phyloP scores from a whole-genome alignment of 2,888 invertebrate genomes.

The Andricus quercusramuli region DNA sequence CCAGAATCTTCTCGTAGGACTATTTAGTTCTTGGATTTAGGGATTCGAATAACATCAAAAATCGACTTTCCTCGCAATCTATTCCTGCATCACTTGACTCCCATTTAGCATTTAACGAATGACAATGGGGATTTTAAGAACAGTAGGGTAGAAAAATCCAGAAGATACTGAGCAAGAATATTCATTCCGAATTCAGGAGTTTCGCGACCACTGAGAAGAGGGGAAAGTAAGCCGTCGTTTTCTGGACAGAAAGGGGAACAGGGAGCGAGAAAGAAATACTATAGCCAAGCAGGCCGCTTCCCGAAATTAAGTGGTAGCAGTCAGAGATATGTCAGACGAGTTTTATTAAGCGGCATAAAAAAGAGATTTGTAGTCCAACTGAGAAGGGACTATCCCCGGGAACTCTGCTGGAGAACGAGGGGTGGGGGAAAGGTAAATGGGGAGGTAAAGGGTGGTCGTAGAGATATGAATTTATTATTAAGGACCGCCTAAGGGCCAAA shows the following conservation, averaged over 20 bases:
- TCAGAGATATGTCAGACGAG: slow-evolving; percentile 77
- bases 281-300: slow-evolving; percentile 49
- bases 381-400: slow-evolving; percentile 50
- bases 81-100: slow-evolving; percentile 57
- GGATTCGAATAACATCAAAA: slow-evolving; percentile 12
- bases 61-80: slow-evolving; percentile 14
- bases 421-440: slow-evolving; percentile 54
- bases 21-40: slow-evolving; percentile 2
- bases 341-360: slow-evolving; percentile 78
- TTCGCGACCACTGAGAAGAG: slow-evolving; percentile 44
- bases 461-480: slow-evolving; percentile 78
- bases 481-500: slow-evolving; percentile 73
- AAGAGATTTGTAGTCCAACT: slow-evolving; percentile 76
- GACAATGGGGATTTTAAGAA: slow-evolving; percentile 16
- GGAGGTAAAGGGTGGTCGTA: slow-evolving; percentile 61
- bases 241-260: slow-evolving; percentile 29
- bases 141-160: slow-evolving; percentile 14
- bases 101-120: slow-evolving; percentile 51
- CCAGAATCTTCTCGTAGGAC: background rate
- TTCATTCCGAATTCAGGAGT: slow-evolving; percentile 36
- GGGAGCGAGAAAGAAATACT: slow-evolving; percentile 43
- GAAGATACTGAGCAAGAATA: slow-evolving; percentile 25
- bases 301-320: slow-evolving; percentile 78
- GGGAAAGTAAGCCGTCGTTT: slow-evolving; percentile 12
- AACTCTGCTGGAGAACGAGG: slow-evolving; percentile 34